Base-by-base conservation (phyloP, 2,888 invertebrate species). In the Drosophila mercatorum region DNA sequence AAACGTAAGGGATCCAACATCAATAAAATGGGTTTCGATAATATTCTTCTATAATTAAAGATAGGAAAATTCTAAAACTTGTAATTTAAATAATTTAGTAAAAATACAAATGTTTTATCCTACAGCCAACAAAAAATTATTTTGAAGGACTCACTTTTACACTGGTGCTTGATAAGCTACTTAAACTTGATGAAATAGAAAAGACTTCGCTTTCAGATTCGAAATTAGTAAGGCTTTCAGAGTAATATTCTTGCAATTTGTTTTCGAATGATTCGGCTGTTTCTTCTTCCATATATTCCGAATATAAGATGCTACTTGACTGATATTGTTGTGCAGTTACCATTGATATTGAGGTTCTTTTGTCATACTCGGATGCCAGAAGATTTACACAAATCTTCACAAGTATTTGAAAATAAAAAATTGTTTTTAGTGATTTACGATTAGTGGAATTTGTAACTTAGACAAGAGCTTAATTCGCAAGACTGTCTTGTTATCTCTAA, bases 1-100 rank as follows among this genome's bases (percentile, higher is more conserved):
- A 74, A 83, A 90, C 12, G 89, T 87, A 0, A 92, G 57, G 0
- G 90, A 88, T 5, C 93, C 93, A 31, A 92, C 92, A 69, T 92
- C 92, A 43, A 92, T 91, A 26, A 93, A 93, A 59, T 89, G 92
- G 46, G 84, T 91, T 63, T 92, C 91, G 6, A 71, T 17, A 11
- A 67, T 67, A 0, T 49, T 22, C 6, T 0, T 5, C 74, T 72
- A 55, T 10, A 71, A 71, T 11, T 14, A 53, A 11, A 26, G 10
- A 53, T 3, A 28, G 3, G 28, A 28, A 28, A 17, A 31, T 12
- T 22, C 6, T 8, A n/a, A 5, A 22, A 12, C 34, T 34, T 22
- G 12, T 5, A 3, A 31, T 31, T 31, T 31, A 31, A 22, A 10
- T 3, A 6, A 34, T 14, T 17, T 31, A 8, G 7, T 3, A 3